Evolutionary conservation across 1,140 invertebrate genomes (phyloP), one percentile per base, ranked within the genome.

Genomic region (Saxidomus purpurata): DNA sequence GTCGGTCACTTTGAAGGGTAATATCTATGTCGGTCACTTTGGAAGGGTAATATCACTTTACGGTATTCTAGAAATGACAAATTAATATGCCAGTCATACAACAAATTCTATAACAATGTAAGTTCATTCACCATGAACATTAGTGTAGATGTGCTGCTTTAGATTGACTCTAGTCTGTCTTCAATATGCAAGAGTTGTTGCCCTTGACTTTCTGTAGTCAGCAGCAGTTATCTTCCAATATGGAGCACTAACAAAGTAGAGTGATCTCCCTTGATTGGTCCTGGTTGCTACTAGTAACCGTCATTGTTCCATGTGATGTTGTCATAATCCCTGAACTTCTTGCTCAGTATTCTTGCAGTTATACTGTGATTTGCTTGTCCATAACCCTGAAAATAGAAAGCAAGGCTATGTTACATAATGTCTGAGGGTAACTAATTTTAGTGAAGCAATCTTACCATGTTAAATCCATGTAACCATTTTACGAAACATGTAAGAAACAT

Each of bases 341-440:
- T 97, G 92, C 98, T 98, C 67, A 99, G 93, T 28, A 99, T 93
- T 13, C 96, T 96, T 1, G 97, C 97, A 4, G 98, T 96, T 11
- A 97, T 95, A 93, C 97, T 94, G 96, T 99, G 98, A 95, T 99
- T 98, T 22, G 98, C 98, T 95, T 97, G 97, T 0, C 98, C 98
- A 94, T 97, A 99, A 4, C 97, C 98, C 97, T 98, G 94, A 31
- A 95, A 96, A 90, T 87, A 92, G 34, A 89, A 22, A 90, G 15
- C 6, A 43, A 43, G 15, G 15, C 43, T n/a, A n/a, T n/a, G n/a
- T n/a, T n/a, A n/a, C n/a, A n/a, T n/a, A n/a, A n/a, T n/a, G n/a
- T n/a, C n/a, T n/a, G n/a, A n/a, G n/a, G n/a, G n/a, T n/a, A n/a
- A n/a, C n/a, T n/a, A n/a, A n/a, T n/a, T n/a, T n/a, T n/a, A n/a